Conservation (phyloP, 2,113 vertebrate species). For the Pongo pygmaeus region DNA sequence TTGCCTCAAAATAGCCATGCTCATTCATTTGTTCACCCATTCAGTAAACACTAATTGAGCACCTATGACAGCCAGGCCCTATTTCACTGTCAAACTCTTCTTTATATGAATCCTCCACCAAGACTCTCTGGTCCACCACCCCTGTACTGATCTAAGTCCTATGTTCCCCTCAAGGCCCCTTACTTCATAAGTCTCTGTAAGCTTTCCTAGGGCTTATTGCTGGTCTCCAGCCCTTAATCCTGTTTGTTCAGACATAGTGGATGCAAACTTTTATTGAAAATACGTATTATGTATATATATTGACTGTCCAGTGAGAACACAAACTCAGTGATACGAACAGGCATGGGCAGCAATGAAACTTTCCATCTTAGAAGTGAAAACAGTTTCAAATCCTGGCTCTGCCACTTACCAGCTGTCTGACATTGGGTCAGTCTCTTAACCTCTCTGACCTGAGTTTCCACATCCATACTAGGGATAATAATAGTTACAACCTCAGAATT, state of each 20-base stretch:
- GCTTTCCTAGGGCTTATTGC: background rate
- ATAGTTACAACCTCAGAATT: too few species aligned
- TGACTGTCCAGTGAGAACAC: background rate
- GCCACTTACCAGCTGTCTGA: background rate
- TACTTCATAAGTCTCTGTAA: background rate
- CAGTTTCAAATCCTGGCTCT: background rate
- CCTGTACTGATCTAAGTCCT: background rate
- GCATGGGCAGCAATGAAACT: background rate
- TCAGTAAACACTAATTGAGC: background rate
- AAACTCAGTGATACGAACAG: background rate
- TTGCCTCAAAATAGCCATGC: background rate
- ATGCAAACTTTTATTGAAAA: background rate
- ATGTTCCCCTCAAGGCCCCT: background rate
- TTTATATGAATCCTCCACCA: background rate
- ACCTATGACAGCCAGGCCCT: too few species aligned
- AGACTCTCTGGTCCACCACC: background rate
- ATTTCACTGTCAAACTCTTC: background rate
- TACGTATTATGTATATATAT: background rate
- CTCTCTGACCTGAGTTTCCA: background rate
- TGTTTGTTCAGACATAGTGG: background rate
- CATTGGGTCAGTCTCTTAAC: background rate
- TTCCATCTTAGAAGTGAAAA: background rate
- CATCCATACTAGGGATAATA: fast-evolving
- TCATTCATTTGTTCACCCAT: too few species aligned
- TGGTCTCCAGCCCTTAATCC: too few species aligned